Evolutionary conservation across 2,888 invertebrate genomes (phyloP).

Genomic region (Frankliniella fusca): DNA sequence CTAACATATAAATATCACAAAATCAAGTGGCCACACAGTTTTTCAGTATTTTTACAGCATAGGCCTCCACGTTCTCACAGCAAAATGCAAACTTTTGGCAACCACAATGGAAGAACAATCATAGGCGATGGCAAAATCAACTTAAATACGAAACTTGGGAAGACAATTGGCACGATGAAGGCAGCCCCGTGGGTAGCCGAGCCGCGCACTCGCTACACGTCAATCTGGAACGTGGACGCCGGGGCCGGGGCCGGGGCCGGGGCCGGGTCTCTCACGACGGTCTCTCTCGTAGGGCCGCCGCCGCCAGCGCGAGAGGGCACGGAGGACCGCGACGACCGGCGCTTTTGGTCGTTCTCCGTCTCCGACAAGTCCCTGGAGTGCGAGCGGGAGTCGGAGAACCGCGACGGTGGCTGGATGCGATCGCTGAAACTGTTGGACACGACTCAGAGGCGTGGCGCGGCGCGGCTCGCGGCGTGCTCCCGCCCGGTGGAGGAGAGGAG

Average conservation of each 20-base stretch:
- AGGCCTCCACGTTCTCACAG: neutral
- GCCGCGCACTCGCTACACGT: neutral
- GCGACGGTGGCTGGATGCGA: conserved; percentile 78
- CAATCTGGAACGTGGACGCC: neutral
- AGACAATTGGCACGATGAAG: neutral
- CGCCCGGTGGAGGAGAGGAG: neutral
- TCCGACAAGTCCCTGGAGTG: conserved; percentile 28
- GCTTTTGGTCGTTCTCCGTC: neutral
- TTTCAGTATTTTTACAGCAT: neutral
- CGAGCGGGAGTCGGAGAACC: conserved; percentile 66
- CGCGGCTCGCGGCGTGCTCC: neutral
- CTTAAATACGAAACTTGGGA: neutral
- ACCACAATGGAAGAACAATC: neutral
- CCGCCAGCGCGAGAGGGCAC: neutral
- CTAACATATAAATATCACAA: neutral
- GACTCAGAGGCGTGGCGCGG: conserved; percentile 28
- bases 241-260: neutral
- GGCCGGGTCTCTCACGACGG: neutral
- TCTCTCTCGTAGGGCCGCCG: neutral
- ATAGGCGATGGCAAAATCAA: neutral
- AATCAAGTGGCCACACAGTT: neutral
- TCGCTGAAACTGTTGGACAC: conserved; percentile 70
- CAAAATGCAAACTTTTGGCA: neutral
- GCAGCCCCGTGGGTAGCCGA: neutral
- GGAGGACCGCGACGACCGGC: neutral